Percentiles rank a stretch among this genome's conserved stretches.
Evolutionary conservation across 2,888 invertebrate genomes (phyloP).

Genomic region (Cheiracanthium punctorium): DNA sequence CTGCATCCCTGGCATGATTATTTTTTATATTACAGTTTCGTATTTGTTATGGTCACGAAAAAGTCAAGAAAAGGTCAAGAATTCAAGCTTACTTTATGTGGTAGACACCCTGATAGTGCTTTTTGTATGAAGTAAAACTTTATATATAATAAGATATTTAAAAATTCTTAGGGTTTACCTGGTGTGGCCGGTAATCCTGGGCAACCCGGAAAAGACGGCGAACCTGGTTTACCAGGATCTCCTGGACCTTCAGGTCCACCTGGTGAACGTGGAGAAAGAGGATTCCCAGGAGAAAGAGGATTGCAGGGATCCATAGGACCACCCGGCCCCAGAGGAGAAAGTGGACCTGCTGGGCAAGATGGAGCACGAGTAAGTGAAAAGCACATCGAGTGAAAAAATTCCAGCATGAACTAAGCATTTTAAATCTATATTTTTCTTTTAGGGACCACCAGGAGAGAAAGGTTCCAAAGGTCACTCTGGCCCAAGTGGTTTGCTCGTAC

Average conservation of each 20-base stretch:
- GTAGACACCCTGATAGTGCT: too few relatives aligned
- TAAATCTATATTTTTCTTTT: conserved; percentile 57
- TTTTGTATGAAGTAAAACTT: too few relatives aligned
- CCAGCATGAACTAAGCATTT: background rate
- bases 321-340: conserved; percentile 80
- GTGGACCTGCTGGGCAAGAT: conserved; percentile 69
- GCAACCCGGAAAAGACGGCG: conserved; percentile 87
- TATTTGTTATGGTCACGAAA: too few relatives aligned
- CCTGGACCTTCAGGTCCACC: conserved; percentile 78
- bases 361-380: conserved; percentile 73
- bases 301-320: conserved; percentile 78
- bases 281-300: conserved; percentile 74
- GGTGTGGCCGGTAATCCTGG: conserved; percentile 85
- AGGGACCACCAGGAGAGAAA: conserved; percentile 78
- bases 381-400: background rate
- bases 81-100: too few relatives aligned
- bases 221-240: conserved; percentile 83
- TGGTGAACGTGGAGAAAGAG: conserved; percentile 72
- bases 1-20: too few relatives aligned
- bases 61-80: too few relatives aligned
- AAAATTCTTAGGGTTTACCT: conserved; percentile 81
- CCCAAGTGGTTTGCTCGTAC: conserved; percentile 81
- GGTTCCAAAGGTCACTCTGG: conserved; percentile 85
- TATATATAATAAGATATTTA: too few relatives aligned
- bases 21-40: too few relatives aligned